phyloP scores from a whole-genome alignment of 2,888 invertebrate species.

The Ophion slaviceki region DNA sequence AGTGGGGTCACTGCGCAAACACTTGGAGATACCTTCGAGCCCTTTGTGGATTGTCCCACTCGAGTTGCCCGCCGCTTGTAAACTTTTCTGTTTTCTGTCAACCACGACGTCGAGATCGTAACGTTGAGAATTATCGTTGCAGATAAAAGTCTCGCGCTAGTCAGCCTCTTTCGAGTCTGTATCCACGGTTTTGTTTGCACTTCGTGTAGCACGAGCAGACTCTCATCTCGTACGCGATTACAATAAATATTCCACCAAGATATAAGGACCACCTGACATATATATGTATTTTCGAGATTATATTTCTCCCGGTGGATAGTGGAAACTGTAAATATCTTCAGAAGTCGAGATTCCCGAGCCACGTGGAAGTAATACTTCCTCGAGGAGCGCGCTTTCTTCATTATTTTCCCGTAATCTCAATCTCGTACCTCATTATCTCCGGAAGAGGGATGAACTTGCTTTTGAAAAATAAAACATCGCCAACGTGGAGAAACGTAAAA shows the following conservation, averaged over 20 bases:
- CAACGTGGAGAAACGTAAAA: neutral
- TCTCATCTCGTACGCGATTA: conserved; percentile 49
- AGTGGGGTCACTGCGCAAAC: conserved; percentile 18
- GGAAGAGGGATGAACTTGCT: conserved; percentile 24
- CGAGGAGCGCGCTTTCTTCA: conserved; percentile 17
- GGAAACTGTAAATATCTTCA: conserved; percentile 19
- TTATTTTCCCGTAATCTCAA: conserved; percentile 38
- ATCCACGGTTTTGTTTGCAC: conserved; percentile 51
- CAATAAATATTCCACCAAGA: conserved; percentile 54
- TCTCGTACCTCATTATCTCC: conserved; percentile 28
- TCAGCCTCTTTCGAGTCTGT: conserved; percentile 15
- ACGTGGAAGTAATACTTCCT: conserved; percentile 1
- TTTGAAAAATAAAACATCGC: neutral
- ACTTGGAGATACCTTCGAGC: conserved; percentile 12
- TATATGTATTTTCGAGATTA: conserved; percentile 15
- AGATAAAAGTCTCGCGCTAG: conserved; percentile 60
- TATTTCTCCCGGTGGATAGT: neutral
- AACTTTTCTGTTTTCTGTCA: conserved; percentile 55
- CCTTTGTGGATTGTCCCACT: conserved; percentile 29
- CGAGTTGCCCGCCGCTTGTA: conserved; percentile 36
- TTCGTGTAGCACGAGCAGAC: conserved; percentile 32
- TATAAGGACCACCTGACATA: conserved; percentile 34
- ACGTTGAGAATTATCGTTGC: conserved; percentile 59
- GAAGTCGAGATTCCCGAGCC: conserved; percentile 6
- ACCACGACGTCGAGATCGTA: conserved; percentile 51